phyloP scores from a whole-genome alignment of 2,888 invertebrate species.

The Drosophila eohydei region DNA sequence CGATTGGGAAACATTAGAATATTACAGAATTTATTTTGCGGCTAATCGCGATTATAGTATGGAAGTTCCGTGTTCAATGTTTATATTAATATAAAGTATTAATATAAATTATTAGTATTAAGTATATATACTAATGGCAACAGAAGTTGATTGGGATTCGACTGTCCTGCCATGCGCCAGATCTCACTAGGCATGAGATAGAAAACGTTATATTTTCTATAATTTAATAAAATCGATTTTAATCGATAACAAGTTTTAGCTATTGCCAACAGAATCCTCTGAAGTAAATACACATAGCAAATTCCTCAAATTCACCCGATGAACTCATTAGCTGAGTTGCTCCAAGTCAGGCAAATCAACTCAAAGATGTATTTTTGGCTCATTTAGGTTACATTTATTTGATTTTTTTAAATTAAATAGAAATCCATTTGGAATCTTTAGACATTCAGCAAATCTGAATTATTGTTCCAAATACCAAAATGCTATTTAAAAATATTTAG shows the following conservation, averaged over 20 bases:
- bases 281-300: not conserved
- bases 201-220: not conserved
- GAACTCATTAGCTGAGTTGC: not conserved
- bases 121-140: not conserved
- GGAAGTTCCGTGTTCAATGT: not conserved
- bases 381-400: not conserved
- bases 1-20: not conserved
- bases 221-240: not conserved
- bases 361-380: not conserved
- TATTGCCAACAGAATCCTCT: not conserved
- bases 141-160: not conserved
- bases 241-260: not conserved
- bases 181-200: no score
- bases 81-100: no score
- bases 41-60: not conserved
- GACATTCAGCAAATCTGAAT: not conserved
- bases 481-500: not conserved
- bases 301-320: not conserved
- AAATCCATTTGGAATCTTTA: not conserved
- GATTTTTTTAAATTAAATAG: not conserved
- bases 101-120: no score
- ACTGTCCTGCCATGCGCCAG: not conserved
- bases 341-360: not conserved
- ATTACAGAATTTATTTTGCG: no score
- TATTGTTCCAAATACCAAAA: conserved; percentile 5